Percentiles rank a stretch among this genome's conserved stretches.
Conservation (phyloP, 2,797 vertebrate genomes). For the Ctenopoma kingsleyae region DNA sequence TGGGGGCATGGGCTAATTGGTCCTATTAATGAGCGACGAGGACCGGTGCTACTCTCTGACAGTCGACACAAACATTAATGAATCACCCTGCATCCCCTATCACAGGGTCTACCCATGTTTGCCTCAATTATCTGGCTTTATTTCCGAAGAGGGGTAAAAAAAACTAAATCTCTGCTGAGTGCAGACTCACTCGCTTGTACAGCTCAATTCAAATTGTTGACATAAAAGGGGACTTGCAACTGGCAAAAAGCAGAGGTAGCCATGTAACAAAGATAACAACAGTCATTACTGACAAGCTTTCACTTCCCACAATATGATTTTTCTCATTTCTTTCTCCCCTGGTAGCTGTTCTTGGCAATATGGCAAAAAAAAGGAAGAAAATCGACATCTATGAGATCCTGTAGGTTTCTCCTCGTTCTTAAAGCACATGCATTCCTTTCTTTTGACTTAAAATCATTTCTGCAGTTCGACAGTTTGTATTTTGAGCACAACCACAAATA, state of each 20-base stretch:
- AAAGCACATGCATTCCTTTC: constrained; percentile 9
- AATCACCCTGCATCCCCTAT: constrained; percentile 63
- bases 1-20: constrained; percentile 76
- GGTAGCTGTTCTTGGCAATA: constrained; percentile 45
- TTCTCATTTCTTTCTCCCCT: constrained; percentile 40
- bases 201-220: constrained; percentile 48
- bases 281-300: constrained; percentile 56
- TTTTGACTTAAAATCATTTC: not conserved
- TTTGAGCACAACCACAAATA: constrained; percentile 48
- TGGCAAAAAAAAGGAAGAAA: constrained; percentile 24
- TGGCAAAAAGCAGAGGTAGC: constrained; percentile 58
- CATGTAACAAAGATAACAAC: constrained; percentile 45
- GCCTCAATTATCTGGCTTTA: constrained; percentile 76
- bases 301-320: constrained; percentile 52
- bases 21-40: constrained; percentile 72
- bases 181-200: constrained; percentile 32
- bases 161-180: constrained; percentile 15
- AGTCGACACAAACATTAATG: constrained; percentile 79
- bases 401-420: constrained; percentile 26
- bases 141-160: constrained; percentile 43
- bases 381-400: constrained; percentile 37
- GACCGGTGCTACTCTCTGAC: constrained; percentile 63
- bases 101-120: constrained; percentile 63
- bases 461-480: constrained; percentile 44
- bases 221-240: constrained; percentile 38